A percentile compares a stretch with the other conserved stretches of the same genome.
Conservation (phyloP, 2,797 vertebrate species). For the Leptodactylus fallax region DNA sequence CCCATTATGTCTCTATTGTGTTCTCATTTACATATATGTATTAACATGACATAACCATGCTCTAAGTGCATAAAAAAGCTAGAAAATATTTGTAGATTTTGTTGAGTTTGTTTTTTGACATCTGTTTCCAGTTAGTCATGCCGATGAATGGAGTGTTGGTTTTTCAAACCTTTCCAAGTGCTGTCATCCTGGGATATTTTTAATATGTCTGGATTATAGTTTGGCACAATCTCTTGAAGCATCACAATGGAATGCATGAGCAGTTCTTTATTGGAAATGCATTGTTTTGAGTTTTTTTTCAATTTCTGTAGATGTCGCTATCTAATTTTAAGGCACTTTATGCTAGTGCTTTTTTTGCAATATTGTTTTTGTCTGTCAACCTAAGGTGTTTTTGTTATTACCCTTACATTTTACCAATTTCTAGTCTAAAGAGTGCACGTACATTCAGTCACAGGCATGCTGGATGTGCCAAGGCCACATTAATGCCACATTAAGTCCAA, state of each 20-base stretch:
- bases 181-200: slow-evolving; percentile 39
- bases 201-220: slow-evolving; percentile 44
- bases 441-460: background rate
- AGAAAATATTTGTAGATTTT: slow-evolving; percentile 34
- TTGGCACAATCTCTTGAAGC: slow-evolving; percentile 31
- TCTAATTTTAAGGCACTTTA: background rate
- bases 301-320: background rate
- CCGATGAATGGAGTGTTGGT: slow-evolving; percentile 44
- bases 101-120: slow-evolving; percentile 37
- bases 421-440: background rate
- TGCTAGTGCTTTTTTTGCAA: background rate
- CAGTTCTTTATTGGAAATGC: slow-evolving; percentile 34
- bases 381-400: background rate
- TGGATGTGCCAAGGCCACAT: background rate
- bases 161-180: slow-evolving; percentile 25
- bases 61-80: background rate
- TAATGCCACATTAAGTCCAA: background rate
- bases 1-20: background rate
- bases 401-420: background rate
- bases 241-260: slow-evolving; percentile 38
- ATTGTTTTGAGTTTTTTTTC: slow-evolving; percentile 38
- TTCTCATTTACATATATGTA: background rate
- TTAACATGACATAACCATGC: background rate
- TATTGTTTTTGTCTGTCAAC: background rate
- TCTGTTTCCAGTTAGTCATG: slow-evolving; percentile 53